Evolutionary conservation across 2,888 invertebrate genomes (phyloP), one percentile per base, ranked within the genome.

Genomic region (Ametastegia equiseti): DNA sequence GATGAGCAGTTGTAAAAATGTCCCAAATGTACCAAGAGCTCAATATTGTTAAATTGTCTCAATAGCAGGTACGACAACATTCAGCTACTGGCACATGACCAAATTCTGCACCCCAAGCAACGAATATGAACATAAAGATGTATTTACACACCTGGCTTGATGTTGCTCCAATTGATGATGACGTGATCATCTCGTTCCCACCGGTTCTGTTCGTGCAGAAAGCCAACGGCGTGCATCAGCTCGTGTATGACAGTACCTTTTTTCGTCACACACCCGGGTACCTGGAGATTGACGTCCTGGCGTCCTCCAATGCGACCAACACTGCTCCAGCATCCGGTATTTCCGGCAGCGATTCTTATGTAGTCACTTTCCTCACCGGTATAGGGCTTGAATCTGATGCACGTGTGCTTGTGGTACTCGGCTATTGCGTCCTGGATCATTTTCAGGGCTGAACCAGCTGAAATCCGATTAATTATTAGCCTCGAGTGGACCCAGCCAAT

Each of bases 171-270:
- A 9, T 93, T 92, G 33, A 97, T 94, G 3, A 90, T 91, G 3
- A 96, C 95, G 87, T 92, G 95, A 75, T 94, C 93, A 87, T 97
- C 97, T 0, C 97, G 92, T 86, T 97, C 97, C 42, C 93, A 94
- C 11, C 97, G 94, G 87, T 96, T 97, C 91, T 97, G 97, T 87
- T 97, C 97, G 88, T 97, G 97, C 88, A 96, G 92, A 90, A 97
- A 97, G 0, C 97, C 97, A 13, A 95, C 88, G 0, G 95, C 96
- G 87, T 97, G 97, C 93, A 97, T 95, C 83, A 97, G 91, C 90
- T 97, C 97, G 87, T 97, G 97, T 23, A 96, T 92, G 0, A 96
- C 93, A 0, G 97, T 97, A 11, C 97, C 97, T 83, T 94, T 94
- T 88, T 95, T 95, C 0, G 94, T 92, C 0, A 96, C 92, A 88